Evolutionary conservation across 1,140 invertebrate genomes (phyloP), one percentile per base, ranked within the genome.

Genomic region (Pantala flavescens): DNA sequence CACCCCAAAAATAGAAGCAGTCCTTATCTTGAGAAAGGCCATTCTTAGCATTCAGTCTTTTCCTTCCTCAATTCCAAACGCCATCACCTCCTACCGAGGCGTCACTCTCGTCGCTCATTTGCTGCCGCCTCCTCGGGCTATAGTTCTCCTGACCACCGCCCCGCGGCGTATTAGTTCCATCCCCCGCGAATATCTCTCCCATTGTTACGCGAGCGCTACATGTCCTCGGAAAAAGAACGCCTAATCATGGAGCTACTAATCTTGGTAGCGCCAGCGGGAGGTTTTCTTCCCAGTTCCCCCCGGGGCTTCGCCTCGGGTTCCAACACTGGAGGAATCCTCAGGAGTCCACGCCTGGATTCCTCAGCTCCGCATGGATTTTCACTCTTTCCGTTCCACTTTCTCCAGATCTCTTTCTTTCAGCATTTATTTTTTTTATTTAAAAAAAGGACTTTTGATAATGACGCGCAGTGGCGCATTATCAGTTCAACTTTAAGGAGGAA

Each of bases 111-210:
- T 7, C 49, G 49, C 49, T 63, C 49, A 63, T 63, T 63, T 63
- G 49, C 12, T 63, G 49, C 2, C 49, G 49, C 49, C 49, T 63
- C 49, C 49, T 21, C 49, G 49, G 49, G 49, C 49, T 63, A 63
- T 63, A 19, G 49, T 63, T 3, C 49, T 16, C 49, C 49, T 63
- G 16, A 19, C 49, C 49, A 21, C 49, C n/a, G 12, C 49, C 49
- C 49, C 49, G 49, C 49, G 49, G 49, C 49, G n/a, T 63, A 63
- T 63, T 63, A 63, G 49, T 63, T 63, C 49, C 49, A 63, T 19
- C 49, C 49, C n/a, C 49, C 49, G 49, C 49, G 49, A 21, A 63
- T 63, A 21, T 63, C 49, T 63, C 49, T 1, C 49, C 49, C 49
- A 63, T 63, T 63, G 49, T 63, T 63, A 63, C 49, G 49, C 49